phyloP scores from a whole-genome alignment of 2,888 invertebrate genomes.

The Dioctria linearis region DNA sequence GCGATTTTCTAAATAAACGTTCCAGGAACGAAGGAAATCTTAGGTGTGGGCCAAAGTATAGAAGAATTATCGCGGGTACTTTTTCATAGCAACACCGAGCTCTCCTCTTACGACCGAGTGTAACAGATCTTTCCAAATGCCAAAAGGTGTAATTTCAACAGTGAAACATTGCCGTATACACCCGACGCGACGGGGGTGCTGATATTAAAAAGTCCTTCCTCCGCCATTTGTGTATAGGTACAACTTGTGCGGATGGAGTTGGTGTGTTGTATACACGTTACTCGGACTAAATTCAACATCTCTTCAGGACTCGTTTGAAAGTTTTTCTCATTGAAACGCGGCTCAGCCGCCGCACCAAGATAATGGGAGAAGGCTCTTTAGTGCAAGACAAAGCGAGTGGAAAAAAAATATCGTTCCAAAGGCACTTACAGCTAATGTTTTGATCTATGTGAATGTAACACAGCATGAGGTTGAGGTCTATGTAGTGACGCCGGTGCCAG shows the following conservation, averaged over 20 bases:
- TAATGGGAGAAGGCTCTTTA: slow-evolving; percentile 5
- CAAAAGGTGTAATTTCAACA: slow-evolving; percentile 41
- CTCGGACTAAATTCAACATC: not conserved
- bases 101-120: not conserved
- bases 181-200: slow-evolving; percentile 25
- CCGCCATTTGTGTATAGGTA: not conserved
- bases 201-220: slow-evolving; percentile 28
- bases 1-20: not conserved
- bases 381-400: not conserved
- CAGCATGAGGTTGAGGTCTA: not conserved
- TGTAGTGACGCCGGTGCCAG: slow-evolving; percentile 23
- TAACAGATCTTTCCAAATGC: slow-evolving; percentile 3
- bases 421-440: slow-evolving; percentile 47
- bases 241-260: not conserved
- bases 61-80: slow-evolving; percentile 30
- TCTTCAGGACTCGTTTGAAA: not conserved
- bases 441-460: slow-evolving; percentile 32
- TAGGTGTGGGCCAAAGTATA: not conserved
- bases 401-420: slow-evolving; percentile 10
- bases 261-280: no score
- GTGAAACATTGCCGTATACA: slow-evolving; percentile 37
- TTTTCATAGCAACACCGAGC: slow-evolving; percentile 13
- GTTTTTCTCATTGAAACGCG: not conserved
- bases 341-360: not conserved
- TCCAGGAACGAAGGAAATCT: not conserved